Percentiles rank a stretch among this genome's conserved stretches.
phyloP scores from a whole-genome alignment of 2,113 vertebrate species.

The Odobenus rosmarus region DNA sequence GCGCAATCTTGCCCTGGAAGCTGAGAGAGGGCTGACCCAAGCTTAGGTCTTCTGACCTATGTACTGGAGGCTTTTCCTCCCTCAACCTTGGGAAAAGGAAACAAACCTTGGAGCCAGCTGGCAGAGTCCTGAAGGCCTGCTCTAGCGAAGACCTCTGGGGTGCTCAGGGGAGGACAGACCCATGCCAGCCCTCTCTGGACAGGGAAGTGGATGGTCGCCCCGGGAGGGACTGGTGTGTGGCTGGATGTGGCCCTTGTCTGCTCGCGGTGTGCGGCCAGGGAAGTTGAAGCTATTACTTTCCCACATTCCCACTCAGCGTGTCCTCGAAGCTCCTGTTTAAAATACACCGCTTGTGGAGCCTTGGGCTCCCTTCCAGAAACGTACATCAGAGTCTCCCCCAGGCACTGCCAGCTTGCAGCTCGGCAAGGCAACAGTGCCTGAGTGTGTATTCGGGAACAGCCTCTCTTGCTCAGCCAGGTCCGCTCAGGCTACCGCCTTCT shows the following conservation, averaged over 20 bases:
- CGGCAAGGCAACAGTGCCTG: not conserved
- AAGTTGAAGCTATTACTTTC: not conserved
- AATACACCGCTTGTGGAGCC: not conserved
- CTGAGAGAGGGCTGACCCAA: constrained; percentile 10
- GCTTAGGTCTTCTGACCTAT: not conserved
- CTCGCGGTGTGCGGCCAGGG: not conserved
- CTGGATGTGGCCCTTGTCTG: not conserved
- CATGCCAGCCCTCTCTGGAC: too few relatives aligned
- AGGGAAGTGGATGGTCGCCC: not conserved
- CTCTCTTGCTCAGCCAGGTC: not conserved
- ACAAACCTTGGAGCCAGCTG: not conserved
- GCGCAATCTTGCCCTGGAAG: constrained; percentile 47
- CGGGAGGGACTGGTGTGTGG: not conserved
- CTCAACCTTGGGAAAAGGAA: not conserved
- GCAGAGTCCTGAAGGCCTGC: not conserved
- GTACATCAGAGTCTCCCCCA: not conserved
- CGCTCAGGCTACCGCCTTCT: not conserved
- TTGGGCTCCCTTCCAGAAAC: not conserved
- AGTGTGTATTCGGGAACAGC: not conserved
- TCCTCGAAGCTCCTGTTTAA: not conserved
- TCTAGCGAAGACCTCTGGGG: not conserved
- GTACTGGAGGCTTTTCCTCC: not conserved
- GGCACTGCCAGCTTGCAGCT: not conserved
- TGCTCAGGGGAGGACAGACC: not conserved
- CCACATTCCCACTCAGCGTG: not conserved